Evolutionary conservation across 2,888 invertebrate genomes (phyloP).

Genomic region (Charanyca ferruginea): DNA sequence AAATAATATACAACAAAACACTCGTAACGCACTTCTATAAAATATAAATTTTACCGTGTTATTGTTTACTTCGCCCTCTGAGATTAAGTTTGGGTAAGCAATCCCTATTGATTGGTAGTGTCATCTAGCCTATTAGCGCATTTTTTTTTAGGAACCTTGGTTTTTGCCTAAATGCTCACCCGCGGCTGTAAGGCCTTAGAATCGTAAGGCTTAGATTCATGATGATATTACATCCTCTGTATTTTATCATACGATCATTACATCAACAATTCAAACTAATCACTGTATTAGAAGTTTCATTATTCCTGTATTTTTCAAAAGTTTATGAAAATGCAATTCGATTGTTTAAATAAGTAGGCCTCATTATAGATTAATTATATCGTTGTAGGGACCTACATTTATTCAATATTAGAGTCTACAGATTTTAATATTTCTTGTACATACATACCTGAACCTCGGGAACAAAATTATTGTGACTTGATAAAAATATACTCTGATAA

Average conservation of each 20-base stretch:
- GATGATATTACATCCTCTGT: not conserved
- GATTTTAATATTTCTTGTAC: constrained; percentile 55
- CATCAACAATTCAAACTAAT: not conserved
- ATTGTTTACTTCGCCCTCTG: no score
- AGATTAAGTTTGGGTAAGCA: no score
- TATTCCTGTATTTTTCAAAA: constrained; percentile 5
- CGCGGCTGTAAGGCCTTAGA: not conserved
- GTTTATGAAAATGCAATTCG: constrained; percentile 53
- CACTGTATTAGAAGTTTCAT: not conserved
- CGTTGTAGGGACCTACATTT: constrained; percentile 56
- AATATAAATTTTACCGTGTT: no score
- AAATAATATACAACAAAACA: no score
- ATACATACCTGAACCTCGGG: constrained; percentile 73
- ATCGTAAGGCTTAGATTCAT: not conserved
- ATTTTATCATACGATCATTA: constrained; percentile 8
- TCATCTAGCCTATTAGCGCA: no score
- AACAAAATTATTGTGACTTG: constrained; percentile 80
- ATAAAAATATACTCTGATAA: constrained; percentile 69
- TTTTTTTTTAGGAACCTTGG: no score
- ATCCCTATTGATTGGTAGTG: no score
- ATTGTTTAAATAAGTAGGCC: constrained; percentile 46
- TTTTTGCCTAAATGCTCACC: not conserved
- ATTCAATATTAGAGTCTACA: constrained; percentile 52
- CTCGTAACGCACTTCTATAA: no score
- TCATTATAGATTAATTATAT: constrained; percentile 44